Percentiles rank a stretch among this genome's conserved stretches.
phyloP scores from a whole-genome alignment of 2,113 vertebrate species.

The Heterotilapia buettikoferi region DNA sequence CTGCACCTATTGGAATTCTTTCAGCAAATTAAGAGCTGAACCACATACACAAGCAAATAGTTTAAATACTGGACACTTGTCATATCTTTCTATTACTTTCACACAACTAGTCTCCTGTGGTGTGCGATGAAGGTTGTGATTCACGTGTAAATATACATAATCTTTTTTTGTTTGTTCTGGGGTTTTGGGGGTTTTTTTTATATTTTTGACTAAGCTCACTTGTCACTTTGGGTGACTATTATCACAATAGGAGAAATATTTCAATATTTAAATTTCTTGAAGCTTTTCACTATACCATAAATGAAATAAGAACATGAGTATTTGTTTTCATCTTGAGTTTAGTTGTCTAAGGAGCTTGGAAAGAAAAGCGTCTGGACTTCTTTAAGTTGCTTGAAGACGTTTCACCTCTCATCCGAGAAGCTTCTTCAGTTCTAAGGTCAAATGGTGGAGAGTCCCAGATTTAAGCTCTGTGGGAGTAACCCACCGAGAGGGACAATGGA shows the following conservation, averaged over 20 bases:
- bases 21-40: background rate
- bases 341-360: no score
- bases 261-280: background rate
- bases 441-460: no score
- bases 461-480: no score
- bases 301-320: background rate
- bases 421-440: no score
- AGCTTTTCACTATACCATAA: background rate
- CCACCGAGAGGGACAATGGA: no score
- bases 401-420: no score
- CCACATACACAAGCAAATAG: background rate
- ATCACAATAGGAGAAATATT: background rate
- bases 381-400: no score
- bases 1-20: background rate
- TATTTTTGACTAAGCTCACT: background rate
- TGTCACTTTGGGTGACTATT: background rate
- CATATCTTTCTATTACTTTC: background rate
- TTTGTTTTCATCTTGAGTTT: background rate
- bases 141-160: background rate
- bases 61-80: background rate
- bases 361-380: no score
- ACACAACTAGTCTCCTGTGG: background rate
- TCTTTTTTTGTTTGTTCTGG: background rate
- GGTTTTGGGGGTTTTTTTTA: rapidly evolving
- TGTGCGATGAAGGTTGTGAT: background rate